Base-by-base conservation (phyloP, 2,888 invertebrate genomes). In the Polymixis flavicincta region DNA sequence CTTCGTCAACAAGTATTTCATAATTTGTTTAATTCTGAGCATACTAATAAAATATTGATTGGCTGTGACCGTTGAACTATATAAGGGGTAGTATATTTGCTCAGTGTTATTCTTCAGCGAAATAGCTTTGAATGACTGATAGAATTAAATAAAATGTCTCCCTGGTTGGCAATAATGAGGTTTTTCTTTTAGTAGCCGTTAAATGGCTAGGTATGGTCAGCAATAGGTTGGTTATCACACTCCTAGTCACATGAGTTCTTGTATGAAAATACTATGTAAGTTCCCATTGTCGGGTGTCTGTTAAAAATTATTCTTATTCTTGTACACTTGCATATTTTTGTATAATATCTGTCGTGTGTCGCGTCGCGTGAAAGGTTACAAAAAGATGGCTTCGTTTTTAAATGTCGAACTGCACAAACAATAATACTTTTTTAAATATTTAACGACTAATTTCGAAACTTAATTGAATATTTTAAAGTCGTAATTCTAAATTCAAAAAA, bases 291-390 rank as follows among this genome's bases (percentile, higher is more conserved):
- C 59, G 54, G 52, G 52, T 37, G 77, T 65, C 71, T 60, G 64
- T 73, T 66, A 70, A 76, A 82, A 78, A 74, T 64, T 80, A 37
- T 71, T 76, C 68, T 60, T 71, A 76, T 74, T 77, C 80, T 76
- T 86, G 78, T 75, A 86, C 74, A 84, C 82, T 73, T 78, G 55
- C 80, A 77, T 82, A 76, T 85, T 83, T 86, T 85, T 86, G 80
- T 84, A 86, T 78, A 57, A 50, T 74, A 75, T 74, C 76, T 76
- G 77, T 86, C 45, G 65, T 84, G 69, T 61, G 75, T 71, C 54
- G 75, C 64, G 60, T 73, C 71, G 79, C 68, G 81, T 80, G 75
- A 78, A 76, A 66, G 81, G 42, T 71, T 63, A 78, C 74, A 85
- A 73, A 83, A 80, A 73, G 69, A 77, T 65, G 55, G 67, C 70